Evolutionary conservation across 2,113 vertebrate species (phyloP).

Genomic region (Procavia capensis): DNA sequence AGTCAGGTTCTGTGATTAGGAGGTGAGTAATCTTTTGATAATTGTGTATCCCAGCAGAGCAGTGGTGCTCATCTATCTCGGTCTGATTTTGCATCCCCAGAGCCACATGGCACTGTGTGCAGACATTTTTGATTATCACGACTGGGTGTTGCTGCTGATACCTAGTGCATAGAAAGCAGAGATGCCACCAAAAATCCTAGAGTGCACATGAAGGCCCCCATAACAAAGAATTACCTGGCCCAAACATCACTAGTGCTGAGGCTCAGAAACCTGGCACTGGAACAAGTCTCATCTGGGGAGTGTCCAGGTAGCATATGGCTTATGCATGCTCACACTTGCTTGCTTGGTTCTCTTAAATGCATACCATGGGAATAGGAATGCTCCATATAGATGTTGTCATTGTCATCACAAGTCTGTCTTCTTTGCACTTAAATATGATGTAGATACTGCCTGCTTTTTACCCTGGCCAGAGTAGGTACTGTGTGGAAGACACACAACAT

Average conservation of each 20-base stretch:
- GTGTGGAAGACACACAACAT: background rate
- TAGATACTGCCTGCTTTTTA: background rate
- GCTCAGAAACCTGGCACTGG: background rate
- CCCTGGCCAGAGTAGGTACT: fast-evolving
- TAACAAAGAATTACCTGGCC: background rate
- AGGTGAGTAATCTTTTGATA: background rate
- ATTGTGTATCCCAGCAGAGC: background rate
- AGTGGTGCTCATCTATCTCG: background rate
- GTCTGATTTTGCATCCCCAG: background rate
- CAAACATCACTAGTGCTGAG: background rate
- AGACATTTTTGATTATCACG: background rate
- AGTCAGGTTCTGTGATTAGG: background rate
- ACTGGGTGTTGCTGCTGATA: background rate
- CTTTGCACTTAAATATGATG: background rate
- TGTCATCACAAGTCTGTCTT: background rate
- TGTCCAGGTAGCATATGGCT: background rate
- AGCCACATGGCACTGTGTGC: background rate
- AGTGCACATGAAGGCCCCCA: background rate
- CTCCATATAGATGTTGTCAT: background rate
- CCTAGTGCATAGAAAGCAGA: background rate
- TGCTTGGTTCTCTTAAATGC: background rate
- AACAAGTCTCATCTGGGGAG: slow-evolving; percentile 23
- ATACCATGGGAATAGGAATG: background rate
- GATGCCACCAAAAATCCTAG: background rate
- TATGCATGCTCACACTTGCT: background rate